Percentiles rank a stretch among this genome's conserved stretches.
phyloP scores from a whole-genome alignment of 2,113 vertebrate species.

The Chaetodon auriga region DNA sequence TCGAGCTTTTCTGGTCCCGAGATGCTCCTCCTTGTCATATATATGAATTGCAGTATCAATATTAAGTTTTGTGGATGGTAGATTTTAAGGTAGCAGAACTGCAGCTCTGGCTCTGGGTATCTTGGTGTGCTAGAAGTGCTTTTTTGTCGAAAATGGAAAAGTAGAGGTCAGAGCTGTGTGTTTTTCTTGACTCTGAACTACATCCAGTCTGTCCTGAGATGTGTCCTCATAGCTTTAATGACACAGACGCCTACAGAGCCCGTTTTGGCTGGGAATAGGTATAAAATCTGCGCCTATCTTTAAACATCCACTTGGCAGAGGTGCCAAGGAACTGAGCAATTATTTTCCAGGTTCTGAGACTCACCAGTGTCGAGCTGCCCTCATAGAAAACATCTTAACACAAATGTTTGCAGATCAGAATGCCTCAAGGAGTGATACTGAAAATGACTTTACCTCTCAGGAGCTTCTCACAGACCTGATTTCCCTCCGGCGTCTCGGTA shows the following conservation, averaged over 20 bases:
- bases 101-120: not conserved
- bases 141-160: constrained; percentile 10
- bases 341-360: not conserved
- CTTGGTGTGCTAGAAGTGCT: not conserved
- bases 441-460: not conserved
- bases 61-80: not conserved
- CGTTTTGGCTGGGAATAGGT: not conserved
- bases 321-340: not conserved
- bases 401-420: not conserved
- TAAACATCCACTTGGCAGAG: not conserved
- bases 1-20: not conserved
- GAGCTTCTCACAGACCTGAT: not conserved
- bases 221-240: not conserved
- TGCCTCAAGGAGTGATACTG: constrained; percentile 2
- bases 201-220: not conserved
- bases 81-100: not conserved
- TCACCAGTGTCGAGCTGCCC: not conserved
- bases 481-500: not conserved
- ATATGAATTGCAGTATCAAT: not conserved
- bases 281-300: not conserved
- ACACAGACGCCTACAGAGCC: not conserved
- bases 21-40: not conserved
- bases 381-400: not conserved
- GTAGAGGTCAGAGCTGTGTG: not conserved
- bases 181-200: not conserved